These are phyloP conservation scores for Schrankia costaestrigalis DNA, from an alignment of 2,888 invertebrate species.

Conservation along the genomic window DNA sequence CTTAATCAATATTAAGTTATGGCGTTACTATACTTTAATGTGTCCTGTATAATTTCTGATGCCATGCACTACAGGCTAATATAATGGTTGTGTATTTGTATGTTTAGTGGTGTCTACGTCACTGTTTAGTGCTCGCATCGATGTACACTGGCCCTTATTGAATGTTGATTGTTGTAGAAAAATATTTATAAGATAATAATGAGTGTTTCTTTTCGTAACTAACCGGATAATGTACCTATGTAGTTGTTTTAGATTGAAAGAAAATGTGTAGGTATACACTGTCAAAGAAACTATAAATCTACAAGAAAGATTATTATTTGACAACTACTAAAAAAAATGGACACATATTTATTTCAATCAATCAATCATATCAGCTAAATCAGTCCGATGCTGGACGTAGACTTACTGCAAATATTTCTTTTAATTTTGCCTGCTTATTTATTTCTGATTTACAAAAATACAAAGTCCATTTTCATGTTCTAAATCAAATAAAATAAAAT, in stretches of 20 bases:
- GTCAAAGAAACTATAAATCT: constrained; percentile 10
- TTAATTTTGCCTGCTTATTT: too few species aligned
- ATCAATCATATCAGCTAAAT: too few species aligned
- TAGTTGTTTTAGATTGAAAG: constrained; percentile 6
- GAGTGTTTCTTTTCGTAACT: constrained; percentile 24
- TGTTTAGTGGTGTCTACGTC: constrained; percentile 39
- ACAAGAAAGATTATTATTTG: too few species aligned
- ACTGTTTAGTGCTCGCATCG: constrained; percentile 33
- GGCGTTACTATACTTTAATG: constrained; percentile 10
- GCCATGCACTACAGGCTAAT: constrained; percentile 39
- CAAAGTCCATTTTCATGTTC: too few species aligned
- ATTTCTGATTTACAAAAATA: too few species aligned
- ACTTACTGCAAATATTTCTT: too few species aligned
- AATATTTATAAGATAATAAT: constrained; percentile 30
- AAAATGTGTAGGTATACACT: constrained; percentile 11
- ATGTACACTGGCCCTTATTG: constrained; percentile 37
- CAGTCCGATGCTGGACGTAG: too few species aligned
- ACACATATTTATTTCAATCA: too few species aligned
- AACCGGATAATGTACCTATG: constrained; percentile 3
- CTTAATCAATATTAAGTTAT: constrained; percentile 18
- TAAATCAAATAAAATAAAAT: too few species aligned
- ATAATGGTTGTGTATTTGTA: constrained; percentile 64
- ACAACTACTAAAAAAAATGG: too few species aligned
- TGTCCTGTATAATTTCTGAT: constrained; percentile 11
- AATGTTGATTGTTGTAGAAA: constrained; percentile 52